Conservation (phyloP, 1,140 invertebrate species). For the Tachypleus tridentatus region DNA sequence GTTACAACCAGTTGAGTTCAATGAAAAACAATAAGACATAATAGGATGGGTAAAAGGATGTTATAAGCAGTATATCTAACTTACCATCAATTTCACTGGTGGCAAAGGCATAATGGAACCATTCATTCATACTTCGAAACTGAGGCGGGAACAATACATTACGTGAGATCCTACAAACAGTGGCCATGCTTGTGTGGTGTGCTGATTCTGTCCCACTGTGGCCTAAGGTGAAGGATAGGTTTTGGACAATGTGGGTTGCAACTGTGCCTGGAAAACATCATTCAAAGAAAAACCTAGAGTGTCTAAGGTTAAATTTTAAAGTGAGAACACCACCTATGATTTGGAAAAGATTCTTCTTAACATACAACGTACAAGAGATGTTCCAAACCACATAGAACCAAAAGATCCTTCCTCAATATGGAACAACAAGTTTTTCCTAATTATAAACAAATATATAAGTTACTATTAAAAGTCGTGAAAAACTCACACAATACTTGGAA, state of each 20-base stretch:
- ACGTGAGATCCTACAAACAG: constrained; percentile 80
- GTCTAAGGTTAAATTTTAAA: too few relatives aligned
- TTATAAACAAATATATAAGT: too few relatives aligned
- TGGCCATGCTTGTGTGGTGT: constrained; percentile 28
- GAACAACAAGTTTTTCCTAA: too few relatives aligned
- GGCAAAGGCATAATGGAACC: constrained; percentile 93
- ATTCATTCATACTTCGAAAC: constrained; percentile 78
- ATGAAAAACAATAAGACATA: neutral
- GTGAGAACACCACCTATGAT: too few relatives aligned
- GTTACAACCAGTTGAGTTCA: too few relatives aligned
- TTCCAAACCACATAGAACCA: too few relatives aligned
- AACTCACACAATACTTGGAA: too few relatives aligned
- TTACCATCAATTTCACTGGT: constrained; percentile 85
- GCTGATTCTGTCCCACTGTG: constrained; percentile 32
- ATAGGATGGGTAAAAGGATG: neutral
- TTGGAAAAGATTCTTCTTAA: too few relatives aligned
- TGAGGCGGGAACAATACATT: constrained; percentile 88
- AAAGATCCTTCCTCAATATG: too few relatives aligned
- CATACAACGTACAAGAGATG: too few relatives aligned
- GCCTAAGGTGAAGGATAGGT: constrained; percentile 76
- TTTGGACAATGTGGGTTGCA: constrained; percentile 41
- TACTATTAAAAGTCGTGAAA: too few relatives aligned
- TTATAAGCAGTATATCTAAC: constrained; percentile 1
- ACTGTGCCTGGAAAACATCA: constrained; percentile 12
- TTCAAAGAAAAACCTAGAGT: too few relatives aligned